Conservation (phyloP, 2,888 invertebrate species). For the Sinhomidia bicolor region DNA sequence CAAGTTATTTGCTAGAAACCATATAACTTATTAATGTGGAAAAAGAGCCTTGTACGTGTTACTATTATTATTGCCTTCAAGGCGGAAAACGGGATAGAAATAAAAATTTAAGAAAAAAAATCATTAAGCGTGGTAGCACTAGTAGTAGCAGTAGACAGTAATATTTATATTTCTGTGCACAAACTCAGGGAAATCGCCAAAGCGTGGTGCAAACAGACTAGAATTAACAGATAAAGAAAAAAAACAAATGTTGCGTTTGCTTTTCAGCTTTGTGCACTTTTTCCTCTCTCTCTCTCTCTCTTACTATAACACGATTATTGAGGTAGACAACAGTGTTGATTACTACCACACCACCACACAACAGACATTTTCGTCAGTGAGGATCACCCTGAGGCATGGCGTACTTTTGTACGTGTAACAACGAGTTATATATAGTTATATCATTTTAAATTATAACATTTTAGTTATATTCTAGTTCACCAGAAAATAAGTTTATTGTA, state of each 20-base stretch:
- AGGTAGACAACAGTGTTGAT: constrained; percentile 66
- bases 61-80: neutral
- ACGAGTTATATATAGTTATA: neutral
- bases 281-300: neutral
- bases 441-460: neutral
- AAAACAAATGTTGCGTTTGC: constrained; percentile 53
- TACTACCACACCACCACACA: constrained; percentile 55
- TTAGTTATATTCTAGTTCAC: neutral
- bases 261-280: constrained; percentile 22
- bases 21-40: constrained; percentile 32
- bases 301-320: constrained; percentile 51
- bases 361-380: neutral
- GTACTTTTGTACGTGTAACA: neutral
- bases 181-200: constrained; percentile 33
- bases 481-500: neutral
- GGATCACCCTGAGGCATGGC: constrained; percentile 11
- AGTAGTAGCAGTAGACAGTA: no score
- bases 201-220: constrained; percentile 48
- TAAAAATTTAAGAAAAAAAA: constrained; percentile 42
- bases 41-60: neutral
- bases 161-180: no score
- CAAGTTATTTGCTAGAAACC: neutral
- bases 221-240: constrained; percentile 57
- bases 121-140: constrained; percentile 51
- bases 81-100: constrained; percentile 52